Base-by-base conservation (phyloP, 2,113 vertebrate genomes). In the Calyptommatus sinebrachiatus region DNA sequence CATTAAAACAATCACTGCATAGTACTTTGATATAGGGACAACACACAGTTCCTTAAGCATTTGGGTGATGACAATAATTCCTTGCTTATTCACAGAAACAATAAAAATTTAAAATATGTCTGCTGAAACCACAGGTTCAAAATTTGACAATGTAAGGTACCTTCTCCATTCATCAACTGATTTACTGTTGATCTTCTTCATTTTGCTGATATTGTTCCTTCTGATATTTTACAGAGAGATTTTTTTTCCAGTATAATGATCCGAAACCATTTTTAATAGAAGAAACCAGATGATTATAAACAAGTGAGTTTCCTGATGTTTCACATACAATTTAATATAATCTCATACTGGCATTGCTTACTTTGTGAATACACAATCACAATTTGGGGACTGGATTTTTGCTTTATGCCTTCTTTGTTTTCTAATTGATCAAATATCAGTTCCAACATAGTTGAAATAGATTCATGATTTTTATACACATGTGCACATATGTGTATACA, bases 71-170 rank as follows among this genome's bases (percentile, higher is more conserved):
- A 6, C 46, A 48, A 10, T 48, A 7, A 48, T 48, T 48, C 10
- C 46, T 48, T 48, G 46, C 46, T 48, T 48, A 48, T 48, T 48
- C 46, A 48, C 73, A 86, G 63, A 70, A 85, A 62, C 62, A 86
- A 81, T 69, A 57, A 3, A 79, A 77, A 62, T 83, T 60, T 86
- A 86, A 85, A 88, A 86, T 26, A 80, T 46, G 66, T 7, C 45
- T 60, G 80, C 7, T 50, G 65, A 83, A 69, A 88, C 69, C 48
- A 26, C 71, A 72, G 80, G 76, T 71, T 80, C n/a, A 82, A 70
- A 61, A 83, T 18, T 79, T 79, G 7, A 28, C 21, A 18, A 21
- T 28, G 65, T 28, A 20, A 46, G 21, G 8, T 16, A 28, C 16
- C 74, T 26, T 65, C 46, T 21, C 29, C 12, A 18, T 21, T 20